A percentile compares a stretch with the other conserved stretches of the same genome.
Conservation (phyloP, 2,797 vertebrate genomes). For the Babyrousa celebensis region DNA sequence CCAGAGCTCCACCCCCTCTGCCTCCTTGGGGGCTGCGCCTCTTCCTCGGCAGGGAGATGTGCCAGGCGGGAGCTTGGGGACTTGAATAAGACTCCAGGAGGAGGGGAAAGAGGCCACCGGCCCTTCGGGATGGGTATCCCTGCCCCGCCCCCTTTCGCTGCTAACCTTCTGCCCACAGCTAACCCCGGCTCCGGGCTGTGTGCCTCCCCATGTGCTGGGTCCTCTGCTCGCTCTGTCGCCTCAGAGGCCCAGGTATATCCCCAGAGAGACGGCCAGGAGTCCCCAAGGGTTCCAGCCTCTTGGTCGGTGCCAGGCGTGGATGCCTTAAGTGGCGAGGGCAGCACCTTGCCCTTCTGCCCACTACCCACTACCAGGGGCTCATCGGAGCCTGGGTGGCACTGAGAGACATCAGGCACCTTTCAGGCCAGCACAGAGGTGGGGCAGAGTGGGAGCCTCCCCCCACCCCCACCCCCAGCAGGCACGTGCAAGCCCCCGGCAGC, state of each 20-base stretch:
- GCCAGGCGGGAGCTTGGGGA: conserved; percentile 12
- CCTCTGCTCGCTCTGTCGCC: conserved; percentile 18
- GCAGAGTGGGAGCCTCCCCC: conserved; percentile 32
- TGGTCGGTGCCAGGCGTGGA: conserved; percentile 16
- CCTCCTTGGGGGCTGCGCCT: background rate
- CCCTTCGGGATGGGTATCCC: background rate
- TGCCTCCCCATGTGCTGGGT: background rate
- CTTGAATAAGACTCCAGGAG: conserved; percentile 1
- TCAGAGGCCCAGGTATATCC: conserved; percentile 23
- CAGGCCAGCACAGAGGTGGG: background rate
- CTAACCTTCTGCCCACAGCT: background rate
- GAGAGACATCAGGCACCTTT: background rate
- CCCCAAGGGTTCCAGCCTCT: background rate
- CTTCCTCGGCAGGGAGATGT: background rate
- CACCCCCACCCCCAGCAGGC: conserved; percentile 55
- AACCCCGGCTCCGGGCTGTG: background rate
- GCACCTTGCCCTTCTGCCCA: conserved; percentile 36
- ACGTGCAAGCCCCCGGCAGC: conserved; percentile 81
- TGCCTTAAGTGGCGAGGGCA: background rate
- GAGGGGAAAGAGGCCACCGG: background rate
- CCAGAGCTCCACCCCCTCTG: background rate
- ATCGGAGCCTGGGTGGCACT: background rate
- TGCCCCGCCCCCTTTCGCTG: background rate
- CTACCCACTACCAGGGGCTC: conserved; percentile 7
- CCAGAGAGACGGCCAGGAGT: conserved; percentile 8